Percentiles rank a stretch among this genome's conserved stretches.
phyloP scores from a whole-genome alignment of 1,140 invertebrate species.

The Metaphire vulgaris region DNA sequence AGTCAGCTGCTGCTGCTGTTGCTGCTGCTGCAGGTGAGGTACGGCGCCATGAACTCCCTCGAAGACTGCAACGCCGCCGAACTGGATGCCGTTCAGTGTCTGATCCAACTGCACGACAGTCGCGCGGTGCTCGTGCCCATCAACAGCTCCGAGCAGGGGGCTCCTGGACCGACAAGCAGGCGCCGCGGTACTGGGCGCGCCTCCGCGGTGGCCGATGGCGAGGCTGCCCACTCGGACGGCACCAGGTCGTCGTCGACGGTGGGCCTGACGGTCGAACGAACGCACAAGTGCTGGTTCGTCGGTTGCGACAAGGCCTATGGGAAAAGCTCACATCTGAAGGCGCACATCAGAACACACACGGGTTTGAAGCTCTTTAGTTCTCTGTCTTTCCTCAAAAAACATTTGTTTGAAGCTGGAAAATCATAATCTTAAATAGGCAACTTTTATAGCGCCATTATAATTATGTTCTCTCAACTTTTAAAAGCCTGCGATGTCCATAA shows the following conservation, averaged over 20 bases:
- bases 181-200: no score
- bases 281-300: conserved; percentile 55
- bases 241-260: neutral
- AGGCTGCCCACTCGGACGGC: neutral
- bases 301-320: conserved; percentile 65
- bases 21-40: no score
- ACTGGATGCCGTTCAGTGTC: neutral
- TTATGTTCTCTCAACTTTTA: neutral
- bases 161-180: neutral
- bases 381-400: neutral
- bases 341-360: conserved; percentile 59
- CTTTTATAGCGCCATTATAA: neutral
- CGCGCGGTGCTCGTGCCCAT: neutral
- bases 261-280: neutral
- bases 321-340: conserved; percentile 66
- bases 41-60: neutral
- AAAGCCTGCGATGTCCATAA: no score
- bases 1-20: no score
- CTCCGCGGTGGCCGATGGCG: neutral
- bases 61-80: neutral
- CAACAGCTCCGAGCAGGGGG: neutral
- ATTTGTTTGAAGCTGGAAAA: neutral
- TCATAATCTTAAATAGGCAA: no score
- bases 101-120: neutral
- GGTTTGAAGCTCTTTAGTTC: conserved; percentile 57